phyloP scores from a whole-genome alignment of 92 coral and sea anemone species.

The Porites lobata region DNA sequence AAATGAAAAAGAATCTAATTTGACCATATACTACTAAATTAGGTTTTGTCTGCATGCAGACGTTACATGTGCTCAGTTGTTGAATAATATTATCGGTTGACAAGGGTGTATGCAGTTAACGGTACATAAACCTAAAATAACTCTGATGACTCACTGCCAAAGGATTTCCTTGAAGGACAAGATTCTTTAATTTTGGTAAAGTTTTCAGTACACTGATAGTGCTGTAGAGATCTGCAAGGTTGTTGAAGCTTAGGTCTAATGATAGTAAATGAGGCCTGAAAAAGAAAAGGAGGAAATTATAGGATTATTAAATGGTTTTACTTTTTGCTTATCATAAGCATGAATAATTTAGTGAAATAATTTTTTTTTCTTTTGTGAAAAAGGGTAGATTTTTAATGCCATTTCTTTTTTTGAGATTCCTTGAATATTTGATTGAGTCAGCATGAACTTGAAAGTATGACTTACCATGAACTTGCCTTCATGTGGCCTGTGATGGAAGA shows the following conservation, averaged over 20 bases:
- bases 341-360: no score
- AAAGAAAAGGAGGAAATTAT: neutral
- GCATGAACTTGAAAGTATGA: neutral
- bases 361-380: no score
- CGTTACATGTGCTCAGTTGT: no score
- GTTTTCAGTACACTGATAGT: constrained; percentile 86
- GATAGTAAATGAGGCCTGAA: constrained; percentile 87
- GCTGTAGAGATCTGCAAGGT: constrained; percentile 78
- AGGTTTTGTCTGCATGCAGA: neutral
- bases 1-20: neutral
- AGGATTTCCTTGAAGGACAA: constrained; percentile 95
- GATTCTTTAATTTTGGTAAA: constrained; percentile 87
- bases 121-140: neutral
- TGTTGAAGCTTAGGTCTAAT: constrained; percentile 95
- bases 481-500: constrained; percentile 80
- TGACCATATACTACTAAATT: neutral
- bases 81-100: no score
- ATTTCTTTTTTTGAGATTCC: neutral
- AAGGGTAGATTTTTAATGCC: neutral
- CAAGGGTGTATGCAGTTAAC: neutral
- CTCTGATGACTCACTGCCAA: constrained; percentile 74
- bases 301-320: no score
- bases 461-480: constrained; percentile 85
- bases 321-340: no score
- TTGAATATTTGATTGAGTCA: neutral